phyloP scores from a whole-genome alignment of 1,140 invertebrate genomes.

The Zaprionus gabonicus region DNA sequence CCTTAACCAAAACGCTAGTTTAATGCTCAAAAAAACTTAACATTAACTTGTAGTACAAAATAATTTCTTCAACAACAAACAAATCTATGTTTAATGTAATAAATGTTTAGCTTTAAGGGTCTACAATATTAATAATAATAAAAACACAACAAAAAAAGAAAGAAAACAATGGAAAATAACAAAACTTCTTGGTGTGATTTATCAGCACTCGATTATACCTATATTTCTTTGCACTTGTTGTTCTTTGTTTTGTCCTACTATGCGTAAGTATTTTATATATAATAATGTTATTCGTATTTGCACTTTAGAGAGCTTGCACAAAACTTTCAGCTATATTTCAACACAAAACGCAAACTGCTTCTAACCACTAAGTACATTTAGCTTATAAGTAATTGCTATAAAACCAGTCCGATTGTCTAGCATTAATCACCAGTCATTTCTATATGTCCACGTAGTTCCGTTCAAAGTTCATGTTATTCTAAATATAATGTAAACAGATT shows the following conservation, averaged over 20 bases:
- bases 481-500: constrained; percentile 41
- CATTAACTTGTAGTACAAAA: constrained; percentile 78
- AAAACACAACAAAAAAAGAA: constrained; percentile 31
- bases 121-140: constrained; percentile 46
- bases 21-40: constrained; percentile 60
- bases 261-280: constrained; percentile 56
- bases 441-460: constrained; percentile 31
- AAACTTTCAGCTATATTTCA: constrained; percentile 39
- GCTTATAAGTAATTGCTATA: constrained; percentile 30
- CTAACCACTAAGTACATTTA: constrained; percentile 42
- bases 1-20: constrained; percentile 74
- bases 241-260: constrained; percentile 13
- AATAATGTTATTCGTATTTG: constrained; percentile 1
- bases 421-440: constrained; percentile 30
- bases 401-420: constrained; percentile 17
- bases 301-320: constrained; percentile 4
- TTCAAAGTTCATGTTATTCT: constrained; percentile 29
- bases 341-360: constrained; percentile 59
- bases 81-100: constrained; percentile 65
- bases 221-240: constrained; percentile 21
- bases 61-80: constrained; percentile 48
- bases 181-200: constrained; percentile 25
- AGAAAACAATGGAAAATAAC: constrained; percentile 44
- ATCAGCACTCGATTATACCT: constrained; percentile 37
- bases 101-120: constrained; percentile 60